A percentile compares a stretch with the other conserved stretches of the same genome.
Conservation (phyloP, 2,113 vertebrate species). For the Nipponia nippon region DNA sequence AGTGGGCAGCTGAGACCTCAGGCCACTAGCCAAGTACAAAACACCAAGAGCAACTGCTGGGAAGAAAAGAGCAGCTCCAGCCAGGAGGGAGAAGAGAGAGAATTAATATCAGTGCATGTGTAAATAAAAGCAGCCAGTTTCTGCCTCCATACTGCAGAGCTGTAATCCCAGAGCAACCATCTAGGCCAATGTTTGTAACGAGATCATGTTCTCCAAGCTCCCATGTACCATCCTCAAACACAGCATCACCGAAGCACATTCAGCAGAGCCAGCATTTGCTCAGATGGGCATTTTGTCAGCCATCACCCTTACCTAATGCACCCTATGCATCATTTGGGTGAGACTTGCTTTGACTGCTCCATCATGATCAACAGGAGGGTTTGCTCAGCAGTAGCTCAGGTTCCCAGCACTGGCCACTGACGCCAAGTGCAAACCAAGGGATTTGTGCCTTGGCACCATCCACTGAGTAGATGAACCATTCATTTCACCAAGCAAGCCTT, state of each 20-base stretch:
- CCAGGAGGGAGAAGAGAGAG: background rate
- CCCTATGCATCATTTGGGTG: accelerated
- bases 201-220: background rate
- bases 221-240: accelerated
- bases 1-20: background rate
- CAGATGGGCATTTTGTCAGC: background rate
- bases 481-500: background rate
- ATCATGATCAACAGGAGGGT: background rate
- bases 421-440: background rate
- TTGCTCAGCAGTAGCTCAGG: background rate
- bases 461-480: background rate
- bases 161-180: background rate
- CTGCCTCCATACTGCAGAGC: background rate
- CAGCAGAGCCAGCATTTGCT: background rate
- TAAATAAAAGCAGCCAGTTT: background rate
- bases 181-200: background rate
- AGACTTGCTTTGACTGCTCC: background rate
- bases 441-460: background rate
- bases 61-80: background rate
- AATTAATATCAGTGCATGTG: background rate
- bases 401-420: accelerated
- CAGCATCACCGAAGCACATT: background rate
- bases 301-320: background rate
- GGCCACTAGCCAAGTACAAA: background rate
- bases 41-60: background rate